Evolutionary conservation across 2,888 invertebrate genomes (phyloP).

Genomic region (Xestoiulus laeticollis): DNA sequence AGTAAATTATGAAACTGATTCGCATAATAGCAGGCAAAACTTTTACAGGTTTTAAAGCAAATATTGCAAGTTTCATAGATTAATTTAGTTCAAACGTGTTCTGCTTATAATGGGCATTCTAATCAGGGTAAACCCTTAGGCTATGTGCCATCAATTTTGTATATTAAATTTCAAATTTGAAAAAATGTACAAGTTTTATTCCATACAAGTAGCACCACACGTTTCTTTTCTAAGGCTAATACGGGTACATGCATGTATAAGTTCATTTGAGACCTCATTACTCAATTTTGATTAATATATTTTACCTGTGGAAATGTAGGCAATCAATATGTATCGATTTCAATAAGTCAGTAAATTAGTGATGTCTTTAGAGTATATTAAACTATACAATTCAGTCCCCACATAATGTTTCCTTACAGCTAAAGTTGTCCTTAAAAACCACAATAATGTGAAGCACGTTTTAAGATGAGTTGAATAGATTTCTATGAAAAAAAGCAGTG

Average conservation of each 20-base stretch:
- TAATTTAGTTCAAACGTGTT: slow-evolving; percentile 18
- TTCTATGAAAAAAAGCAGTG: background rate
- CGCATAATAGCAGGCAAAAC: background rate
- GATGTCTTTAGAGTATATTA: background rate
- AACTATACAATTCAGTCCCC: slow-evolving; percentile 15
- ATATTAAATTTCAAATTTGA: no score
- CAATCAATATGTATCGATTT: background rate
- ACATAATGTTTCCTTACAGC: background rate
- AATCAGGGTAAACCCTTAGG: background rate
- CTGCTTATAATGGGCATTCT: background rate
- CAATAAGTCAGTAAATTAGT: background rate
- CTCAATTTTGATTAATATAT: no score
- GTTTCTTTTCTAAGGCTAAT: no score
- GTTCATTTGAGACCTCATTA: no score
- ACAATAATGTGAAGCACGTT: slow-evolving; percentile 5
- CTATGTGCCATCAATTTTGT: background rate
- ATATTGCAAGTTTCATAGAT: background rate
- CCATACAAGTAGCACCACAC: no score
- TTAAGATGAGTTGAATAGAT: background rate
- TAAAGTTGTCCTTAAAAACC: background rate
- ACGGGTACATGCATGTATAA: no score
- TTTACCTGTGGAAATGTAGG: no score
- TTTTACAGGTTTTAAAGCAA: background rate
- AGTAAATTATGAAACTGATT: background rate
- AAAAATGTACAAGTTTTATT: no score